Percentiles rank a stretch among this genome's conserved stretches.
Evolutionary conservation across 2,797 vertebrate species (phyloP).

Genomic region (Phoeniculus purpureus): DNA sequence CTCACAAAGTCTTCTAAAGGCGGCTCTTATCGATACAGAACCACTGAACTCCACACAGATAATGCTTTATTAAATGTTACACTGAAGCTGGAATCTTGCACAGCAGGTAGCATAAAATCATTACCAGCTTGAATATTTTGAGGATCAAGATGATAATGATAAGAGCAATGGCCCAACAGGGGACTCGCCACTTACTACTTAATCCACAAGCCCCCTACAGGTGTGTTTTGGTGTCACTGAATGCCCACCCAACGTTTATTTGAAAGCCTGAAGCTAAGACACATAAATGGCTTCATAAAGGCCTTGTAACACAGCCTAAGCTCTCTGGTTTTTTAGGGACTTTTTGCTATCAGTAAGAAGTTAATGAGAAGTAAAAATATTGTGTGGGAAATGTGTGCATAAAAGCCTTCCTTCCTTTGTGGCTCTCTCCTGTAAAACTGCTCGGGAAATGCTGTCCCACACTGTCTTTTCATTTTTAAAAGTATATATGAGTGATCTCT

Average conservation of each 20-base stretch:
- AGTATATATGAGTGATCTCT: not conserved
- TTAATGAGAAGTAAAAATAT: constrained; percentile 47
- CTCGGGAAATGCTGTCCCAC: constrained; percentile 43
- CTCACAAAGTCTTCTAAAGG: constrained; percentile 60
- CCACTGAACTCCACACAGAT: constrained; percentile 65
- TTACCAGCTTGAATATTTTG: constrained; percentile 78
- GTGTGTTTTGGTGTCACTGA: constrained; percentile 71
- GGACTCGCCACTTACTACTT: constrained; percentile 64
- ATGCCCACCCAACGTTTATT: constrained; percentile 71
- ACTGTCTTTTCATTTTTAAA: constrained; percentile 39
- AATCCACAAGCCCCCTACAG: constrained; percentile 63
- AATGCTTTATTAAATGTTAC: constrained; percentile 80
- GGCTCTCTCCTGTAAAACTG: not conserved
- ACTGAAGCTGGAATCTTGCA: constrained; percentile 71
- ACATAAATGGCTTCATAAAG: constrained; percentile 68
- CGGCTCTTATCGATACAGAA: constrained; percentile 59
- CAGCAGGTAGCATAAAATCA: constrained; percentile 76
- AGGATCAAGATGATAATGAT: constrained; percentile 74
- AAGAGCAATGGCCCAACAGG: constrained; percentile 68
- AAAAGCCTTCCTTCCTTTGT: constrained; percentile 15
- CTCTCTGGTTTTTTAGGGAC: constrained; percentile 41
- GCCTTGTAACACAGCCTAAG: constrained; percentile 63
- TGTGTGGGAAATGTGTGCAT: not conserved
- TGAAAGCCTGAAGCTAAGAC: constrained; percentile 71
- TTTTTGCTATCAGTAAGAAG: constrained; percentile 65